Percentiles rank a stretch among this genome's conserved stretches.
These are phyloP conservation scores for Lydus trimaculatus DNA, from an alignment of 2,888 invertebrate species.

Conservation along the genomic window DNA sequence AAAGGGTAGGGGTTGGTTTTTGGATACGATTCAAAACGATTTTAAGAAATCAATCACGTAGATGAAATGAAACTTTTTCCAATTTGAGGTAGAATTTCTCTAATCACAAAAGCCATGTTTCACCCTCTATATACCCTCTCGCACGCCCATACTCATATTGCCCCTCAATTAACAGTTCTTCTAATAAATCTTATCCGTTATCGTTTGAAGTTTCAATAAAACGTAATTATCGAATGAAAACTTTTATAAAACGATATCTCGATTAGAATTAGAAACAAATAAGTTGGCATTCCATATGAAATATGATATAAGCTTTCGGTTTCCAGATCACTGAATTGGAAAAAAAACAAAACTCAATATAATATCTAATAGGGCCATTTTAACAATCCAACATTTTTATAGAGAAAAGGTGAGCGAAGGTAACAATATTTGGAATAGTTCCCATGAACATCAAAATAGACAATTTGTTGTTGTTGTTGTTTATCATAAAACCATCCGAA, in stretches of 20 bases:
- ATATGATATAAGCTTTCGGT: conserved; percentile 1
- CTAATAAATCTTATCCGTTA: too few species aligned
- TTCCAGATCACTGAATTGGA: not conserved
- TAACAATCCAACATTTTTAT: not conserved
- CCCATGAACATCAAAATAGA: not conserved
- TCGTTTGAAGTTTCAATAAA: too few species aligned
- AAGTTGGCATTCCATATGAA: not conserved
- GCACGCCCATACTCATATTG: too few species aligned
- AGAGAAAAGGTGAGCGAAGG: too few species aligned
- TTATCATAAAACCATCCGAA: not conserved
- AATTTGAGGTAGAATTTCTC: not conserved
- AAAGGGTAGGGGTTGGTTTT: too few species aligned
- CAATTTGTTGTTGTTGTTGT: not conserved
- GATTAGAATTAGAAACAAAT: not conserved
- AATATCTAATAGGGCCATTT: not conserved
- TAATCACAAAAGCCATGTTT: too few species aligned
- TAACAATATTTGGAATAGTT: not conserved
- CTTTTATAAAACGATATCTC: not conserved
- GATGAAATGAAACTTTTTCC: not conserved
- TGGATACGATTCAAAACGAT: not conserved
- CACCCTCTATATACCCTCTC: too few species aligned
- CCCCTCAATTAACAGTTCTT: too few species aligned
- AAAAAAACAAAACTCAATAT: conserved; percentile 7
- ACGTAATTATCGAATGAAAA: not conserved
- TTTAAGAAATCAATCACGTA: conserved; percentile 1